phyloP scores from a whole-genome alignment of 2,113 vertebrate species.

The Zapus hudsonius region DNA sequence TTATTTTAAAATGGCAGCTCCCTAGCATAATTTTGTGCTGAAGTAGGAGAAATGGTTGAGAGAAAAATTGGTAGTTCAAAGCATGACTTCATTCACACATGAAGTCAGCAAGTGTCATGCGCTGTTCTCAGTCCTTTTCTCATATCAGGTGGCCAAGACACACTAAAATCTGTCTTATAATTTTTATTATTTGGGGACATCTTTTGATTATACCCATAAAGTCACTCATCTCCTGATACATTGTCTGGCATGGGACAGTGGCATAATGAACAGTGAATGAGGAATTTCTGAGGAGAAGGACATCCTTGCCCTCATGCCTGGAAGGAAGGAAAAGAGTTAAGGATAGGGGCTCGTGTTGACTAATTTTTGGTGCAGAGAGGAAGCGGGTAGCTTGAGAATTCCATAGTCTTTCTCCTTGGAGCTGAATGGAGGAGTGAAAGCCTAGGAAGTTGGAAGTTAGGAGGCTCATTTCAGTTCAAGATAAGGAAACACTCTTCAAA shows the following conservation, averaged over 20 bases:
- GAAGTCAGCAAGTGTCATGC: not conserved
- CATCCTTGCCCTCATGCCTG: not conserved
- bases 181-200: not conserved
- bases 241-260: not conserved
- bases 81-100: not conserved
- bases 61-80: not conserved
- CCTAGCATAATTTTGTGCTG: not conserved
- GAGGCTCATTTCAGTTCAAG: conserved; percentile 16
- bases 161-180: not conserved
- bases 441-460: not conserved
- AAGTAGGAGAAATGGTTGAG: not conserved
- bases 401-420: not conserved
- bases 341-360: not conserved
- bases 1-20: not conserved
- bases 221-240: not conserved
- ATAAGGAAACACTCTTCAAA: not conserved
- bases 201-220: not conserved
- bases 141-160: not conserved
- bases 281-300: not conserved
- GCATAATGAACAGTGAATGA: not conserved
- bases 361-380: not conserved
- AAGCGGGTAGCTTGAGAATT: not conserved
- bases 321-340: not conserved
- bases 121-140: not conserved
- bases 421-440: not conserved